Conservation (phyloP, 2,797 vertebrate genomes). For the Girardinus metallicus region DNA sequence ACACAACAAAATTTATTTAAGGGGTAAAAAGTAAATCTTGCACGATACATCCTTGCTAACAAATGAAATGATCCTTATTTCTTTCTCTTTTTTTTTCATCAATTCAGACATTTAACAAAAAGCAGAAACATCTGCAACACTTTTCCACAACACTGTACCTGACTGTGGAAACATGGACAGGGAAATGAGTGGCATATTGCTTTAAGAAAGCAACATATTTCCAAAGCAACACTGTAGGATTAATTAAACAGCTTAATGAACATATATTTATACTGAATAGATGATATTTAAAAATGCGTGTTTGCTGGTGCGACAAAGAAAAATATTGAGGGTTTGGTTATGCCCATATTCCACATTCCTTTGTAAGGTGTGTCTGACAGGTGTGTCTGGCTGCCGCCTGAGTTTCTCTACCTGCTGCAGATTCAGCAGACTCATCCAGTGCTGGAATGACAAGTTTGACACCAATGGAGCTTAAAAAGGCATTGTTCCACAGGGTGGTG, state of each 20-base stretch:
- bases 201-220: neutral
- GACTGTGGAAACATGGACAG: neutral
- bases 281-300: constrained; percentile 7
- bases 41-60: too few relatives aligned
- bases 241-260: neutral
- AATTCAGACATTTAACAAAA: neutral
- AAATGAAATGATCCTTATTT: too few relatives aligned
- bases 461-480: constrained; percentile 5
- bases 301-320: constrained; percentile 14
- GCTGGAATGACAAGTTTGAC: constrained; percentile 56
- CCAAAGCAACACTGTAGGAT: neutral
- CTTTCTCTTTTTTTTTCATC: neutral
- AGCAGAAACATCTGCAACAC: neutral
- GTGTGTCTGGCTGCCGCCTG: constrained; percentile 56
- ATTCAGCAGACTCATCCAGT: constrained; percentile 20
- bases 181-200: neutral
- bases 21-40: neutral
- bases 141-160: neutral
- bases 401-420: constrained; percentile 14
- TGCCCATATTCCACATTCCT: constrained; percentile 58
- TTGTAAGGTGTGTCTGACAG: constrained; percentile 54
- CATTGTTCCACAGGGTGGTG: constrained; percentile 44
- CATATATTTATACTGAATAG: neutral
- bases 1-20: neutral
- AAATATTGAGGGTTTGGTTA: constrained; percentile 26